Evolutionary conservation across 2,888 invertebrate genomes (phyloP).

Genomic region (Pandemis heparana): DNA sequence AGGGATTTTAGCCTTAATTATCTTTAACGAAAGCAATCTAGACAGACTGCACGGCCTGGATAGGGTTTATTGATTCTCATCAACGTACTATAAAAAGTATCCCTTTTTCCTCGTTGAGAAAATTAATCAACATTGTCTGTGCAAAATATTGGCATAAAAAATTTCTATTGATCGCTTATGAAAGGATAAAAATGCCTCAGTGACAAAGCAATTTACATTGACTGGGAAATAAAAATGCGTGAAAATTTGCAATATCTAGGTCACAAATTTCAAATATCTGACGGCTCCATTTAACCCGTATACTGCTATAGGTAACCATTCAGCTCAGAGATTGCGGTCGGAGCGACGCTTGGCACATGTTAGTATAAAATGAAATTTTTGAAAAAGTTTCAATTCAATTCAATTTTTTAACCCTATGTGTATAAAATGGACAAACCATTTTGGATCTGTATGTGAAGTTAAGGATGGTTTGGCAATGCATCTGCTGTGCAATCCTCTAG

Average conservation of each 20-base stretch:
- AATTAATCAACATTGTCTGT: background rate
- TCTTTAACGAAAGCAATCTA: too few relatives aligned
- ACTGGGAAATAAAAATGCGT: conserved; percentile 3
- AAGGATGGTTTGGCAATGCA: too few relatives aligned
- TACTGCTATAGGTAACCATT: background rate
- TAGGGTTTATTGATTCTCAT: background rate
- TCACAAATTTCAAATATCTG: conserved; percentile 13
- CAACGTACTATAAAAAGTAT: background rate
- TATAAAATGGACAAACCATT: too few relatives aligned
- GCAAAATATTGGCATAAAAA: background rate
- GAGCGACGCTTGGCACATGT: conserved; percentile 1
- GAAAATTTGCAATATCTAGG: conserved; percentile 3
- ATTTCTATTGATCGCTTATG: background rate
- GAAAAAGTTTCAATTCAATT: background rate
- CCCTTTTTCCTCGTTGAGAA: background rate
- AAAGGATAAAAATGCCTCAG: background rate
- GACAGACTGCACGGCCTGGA: too few relatives aligned
- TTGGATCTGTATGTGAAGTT: too few relatives aligned
- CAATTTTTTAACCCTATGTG: too few relatives aligned
- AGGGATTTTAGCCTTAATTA: too few relatives aligned
- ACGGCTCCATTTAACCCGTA: conserved; percentile 3
- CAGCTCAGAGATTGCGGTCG: conserved; percentile 1
- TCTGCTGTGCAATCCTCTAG: too few relatives aligned
- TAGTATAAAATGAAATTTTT: background rate
- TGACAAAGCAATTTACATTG: conserved; percentile 9